Conservation (phyloP, 2,888 invertebrate species). For the Clusia tigrina region DNA sequence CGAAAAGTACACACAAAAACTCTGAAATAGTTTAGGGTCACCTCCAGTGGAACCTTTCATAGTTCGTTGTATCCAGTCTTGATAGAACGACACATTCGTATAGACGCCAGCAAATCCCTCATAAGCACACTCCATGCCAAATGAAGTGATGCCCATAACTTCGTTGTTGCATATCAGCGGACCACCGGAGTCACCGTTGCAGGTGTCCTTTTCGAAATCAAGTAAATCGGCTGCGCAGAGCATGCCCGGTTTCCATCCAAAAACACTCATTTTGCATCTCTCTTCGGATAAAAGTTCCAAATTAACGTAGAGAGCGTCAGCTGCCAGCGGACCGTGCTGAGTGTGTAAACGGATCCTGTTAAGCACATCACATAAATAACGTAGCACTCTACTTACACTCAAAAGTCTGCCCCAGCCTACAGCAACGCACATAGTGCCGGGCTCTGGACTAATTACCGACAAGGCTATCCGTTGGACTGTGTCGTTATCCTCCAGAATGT, state of each 20-base stretch:
- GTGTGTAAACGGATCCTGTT: too few relatives aligned
- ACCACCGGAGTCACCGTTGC: not conserved
- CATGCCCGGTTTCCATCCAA: not conserved
- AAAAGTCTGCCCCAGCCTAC: not conserved
- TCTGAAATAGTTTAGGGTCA: too few relatives aligned
- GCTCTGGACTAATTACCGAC: not conserved
- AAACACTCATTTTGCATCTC: not conserved
- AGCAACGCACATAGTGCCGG: not conserved
- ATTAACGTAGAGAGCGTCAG: not conserved
- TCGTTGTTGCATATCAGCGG: not conserved
- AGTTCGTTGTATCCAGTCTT: not conserved
- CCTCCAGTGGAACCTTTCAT: too few relatives aligned
- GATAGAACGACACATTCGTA: not conserved
- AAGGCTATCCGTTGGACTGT: not conserved
- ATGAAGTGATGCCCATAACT: not conserved
- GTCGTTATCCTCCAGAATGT: not conserved
- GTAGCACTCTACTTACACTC: not conserved
- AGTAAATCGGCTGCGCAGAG: not conserved
- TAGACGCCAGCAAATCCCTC: not conserved
- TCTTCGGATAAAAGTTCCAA: not conserved
- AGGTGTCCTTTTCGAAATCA: not conserved
- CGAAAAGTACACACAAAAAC: too few relatives aligned
- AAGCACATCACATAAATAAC: too few relatives aligned
- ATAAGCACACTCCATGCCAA: not conserved
- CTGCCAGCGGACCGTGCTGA: not conserved